Evolutionary conservation across 2,888 invertebrate species (phyloP).

Genomic region (Agapetus fuscipes): DNA sequence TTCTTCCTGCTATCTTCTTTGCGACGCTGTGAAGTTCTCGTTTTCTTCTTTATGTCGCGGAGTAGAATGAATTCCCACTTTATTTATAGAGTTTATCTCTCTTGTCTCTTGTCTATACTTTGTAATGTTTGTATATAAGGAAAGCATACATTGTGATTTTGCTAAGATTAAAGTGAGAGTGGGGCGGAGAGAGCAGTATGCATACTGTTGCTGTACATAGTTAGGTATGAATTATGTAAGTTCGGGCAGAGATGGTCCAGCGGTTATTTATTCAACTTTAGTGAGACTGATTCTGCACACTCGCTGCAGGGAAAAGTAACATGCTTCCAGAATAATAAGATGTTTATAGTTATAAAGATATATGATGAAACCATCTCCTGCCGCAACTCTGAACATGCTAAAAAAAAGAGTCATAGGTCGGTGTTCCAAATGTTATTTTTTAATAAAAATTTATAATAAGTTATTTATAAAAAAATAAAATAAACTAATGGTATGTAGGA

Average conservation of each 20-base stretch:
- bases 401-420: constrained; percentile 17
- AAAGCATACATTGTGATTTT: constrained; percentile 19
- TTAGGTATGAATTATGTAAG: too few relatives aligned
- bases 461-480: background rate
- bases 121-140: too few relatives aligned
- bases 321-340: constrained; percentile 9
- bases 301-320: constrained; percentile 10
- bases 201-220: too few relatives aligned
- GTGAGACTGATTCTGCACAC: constrained; percentile 18
- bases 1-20: too few relatives aligned
- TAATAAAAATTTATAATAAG: constrained; percentile 5
- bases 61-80: too few relatives aligned
- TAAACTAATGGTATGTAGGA: constrained; percentile 2
- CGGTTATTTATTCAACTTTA: constrained; percentile 20
- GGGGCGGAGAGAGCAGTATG: too few relatives aligned
- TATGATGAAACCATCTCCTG: constrained; percentile 17
- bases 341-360: background rate
- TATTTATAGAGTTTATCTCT: too few relatives aligned
- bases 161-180: constrained; percentile 17
- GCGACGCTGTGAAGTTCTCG: too few relatives aligned
- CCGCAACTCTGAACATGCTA: constrained; percentile 9
- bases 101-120: too few relatives aligned
- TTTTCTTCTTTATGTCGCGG: too few relatives aligned
- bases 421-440: constrained; percentile 19
- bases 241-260: constrained; percentile 11